phyloP scores from a whole-genome alignment of 2,797 vertebrate genomes.

The Thamnophis elegans region DNA sequence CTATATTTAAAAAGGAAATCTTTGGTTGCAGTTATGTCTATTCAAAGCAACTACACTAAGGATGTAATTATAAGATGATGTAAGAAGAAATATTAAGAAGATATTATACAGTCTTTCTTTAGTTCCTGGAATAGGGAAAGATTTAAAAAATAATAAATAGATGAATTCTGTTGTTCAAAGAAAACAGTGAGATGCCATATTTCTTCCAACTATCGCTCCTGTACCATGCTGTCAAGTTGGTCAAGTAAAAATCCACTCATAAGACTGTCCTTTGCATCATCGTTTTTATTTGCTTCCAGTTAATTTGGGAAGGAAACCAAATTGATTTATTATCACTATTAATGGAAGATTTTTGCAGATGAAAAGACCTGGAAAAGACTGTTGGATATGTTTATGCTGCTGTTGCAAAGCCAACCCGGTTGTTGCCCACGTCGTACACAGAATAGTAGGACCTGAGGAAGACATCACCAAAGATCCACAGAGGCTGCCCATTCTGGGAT shows the following conservation, averaged over 20 bases:
- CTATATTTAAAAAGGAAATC: neutral
- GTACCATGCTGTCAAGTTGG: neutral
- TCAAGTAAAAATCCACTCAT: neutral
- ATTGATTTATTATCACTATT: neutral
- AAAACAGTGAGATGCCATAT: neutral
- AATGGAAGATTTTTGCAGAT: neutral
- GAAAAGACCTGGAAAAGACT: too few species aligned
- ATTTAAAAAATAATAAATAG: neutral
- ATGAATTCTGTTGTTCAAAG: neutral
- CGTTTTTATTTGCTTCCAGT: slow-evolving; percentile 18
- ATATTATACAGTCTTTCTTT: neutral
- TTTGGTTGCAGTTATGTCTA: neutral
- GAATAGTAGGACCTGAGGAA: slow-evolving; percentile 48
- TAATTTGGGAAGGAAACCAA: neutral
- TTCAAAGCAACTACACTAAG: neutral
- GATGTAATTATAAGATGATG: too few species aligned
- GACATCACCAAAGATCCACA: slow-evolving; percentile 53
- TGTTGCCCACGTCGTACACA: slow-evolving; percentile 33
- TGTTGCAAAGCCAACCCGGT: slow-evolving; percentile 37
- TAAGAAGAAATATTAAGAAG: neutral
- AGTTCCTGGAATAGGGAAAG: neutral
- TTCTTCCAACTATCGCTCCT: neutral
- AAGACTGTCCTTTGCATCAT: neutral
- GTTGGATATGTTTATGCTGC: neutral
- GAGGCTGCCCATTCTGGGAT: slow-evolving; percentile 31